phyloP scores from a whole-genome alignment of 2,797 vertebrate genomes.

The Spinibarbus caldwelli region DNA sequence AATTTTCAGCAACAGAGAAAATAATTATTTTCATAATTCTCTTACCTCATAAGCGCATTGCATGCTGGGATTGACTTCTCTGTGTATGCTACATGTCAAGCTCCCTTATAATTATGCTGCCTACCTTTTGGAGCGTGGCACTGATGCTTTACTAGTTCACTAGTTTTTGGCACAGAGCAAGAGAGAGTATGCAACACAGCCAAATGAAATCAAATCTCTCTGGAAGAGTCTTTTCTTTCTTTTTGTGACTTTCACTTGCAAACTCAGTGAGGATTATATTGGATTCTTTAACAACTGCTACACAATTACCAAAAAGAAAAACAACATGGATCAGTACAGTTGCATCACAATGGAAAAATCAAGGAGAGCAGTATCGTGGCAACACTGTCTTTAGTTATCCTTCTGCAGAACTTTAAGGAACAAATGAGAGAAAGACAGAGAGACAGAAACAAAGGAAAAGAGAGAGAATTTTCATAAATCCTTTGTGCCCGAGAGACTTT shows the following conservation, averaged over 20 bases:
- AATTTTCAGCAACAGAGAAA: not conserved
- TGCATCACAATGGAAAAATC: conserved; percentile 20
- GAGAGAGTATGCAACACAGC: not conserved
- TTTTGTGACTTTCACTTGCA: conserved; percentile 10
- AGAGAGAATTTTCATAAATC: conserved; percentile 49
- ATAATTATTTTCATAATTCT: not conserved
- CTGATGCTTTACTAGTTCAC: not conserved
- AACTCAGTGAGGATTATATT: not conserved
- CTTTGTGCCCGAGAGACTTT: conserved; percentile 36
- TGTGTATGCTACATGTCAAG: not conserved
- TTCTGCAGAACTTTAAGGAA: conserved; percentile 5
- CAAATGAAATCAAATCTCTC: conserved; percentile 18
- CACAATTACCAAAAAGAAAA: conserved; percentile 12
- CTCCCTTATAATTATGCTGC: conserved; percentile 1
- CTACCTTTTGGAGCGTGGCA: not conserved
- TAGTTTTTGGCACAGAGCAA: not conserved
- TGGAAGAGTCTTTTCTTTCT: not conserved
- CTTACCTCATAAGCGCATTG: not conserved
- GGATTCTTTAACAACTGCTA: not conserved
- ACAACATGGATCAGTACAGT: conserved; percentile 6
- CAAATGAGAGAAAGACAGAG: conserved; percentile 5
- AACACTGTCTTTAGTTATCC: conserved; percentile 16
- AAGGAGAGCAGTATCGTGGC: conserved; percentile 29
- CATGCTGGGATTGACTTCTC: not conserved
- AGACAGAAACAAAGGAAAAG: conserved; percentile 27